Conservation (phyloP, 1,140 invertebrate species). For the Sinella curviseta region DNA sequence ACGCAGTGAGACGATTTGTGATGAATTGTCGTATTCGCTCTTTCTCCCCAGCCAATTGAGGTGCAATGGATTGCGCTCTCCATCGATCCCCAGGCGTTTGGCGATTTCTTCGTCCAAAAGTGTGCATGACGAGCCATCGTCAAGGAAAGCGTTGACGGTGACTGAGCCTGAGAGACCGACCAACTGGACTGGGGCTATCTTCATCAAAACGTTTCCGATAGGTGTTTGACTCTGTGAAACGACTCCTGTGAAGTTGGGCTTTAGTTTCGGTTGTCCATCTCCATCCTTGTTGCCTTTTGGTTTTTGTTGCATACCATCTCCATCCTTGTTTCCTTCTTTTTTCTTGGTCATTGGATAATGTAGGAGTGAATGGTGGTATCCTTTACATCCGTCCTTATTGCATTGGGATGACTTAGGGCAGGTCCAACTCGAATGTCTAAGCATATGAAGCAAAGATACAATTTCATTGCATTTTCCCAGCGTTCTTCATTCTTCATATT, state of each 20-base stretch:
- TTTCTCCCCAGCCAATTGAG: background rate
- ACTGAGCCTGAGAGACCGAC: slow-evolving; percentile 13
- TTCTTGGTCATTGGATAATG: background rate
- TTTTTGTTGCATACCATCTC: background rate
- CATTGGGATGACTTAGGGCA: background rate
- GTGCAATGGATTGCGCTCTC: background rate
- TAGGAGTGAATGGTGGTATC: background rate
- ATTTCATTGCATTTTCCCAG: background rate
- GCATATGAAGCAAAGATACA: slow-evolving; percentile 9
- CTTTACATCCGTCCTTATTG: background rate
- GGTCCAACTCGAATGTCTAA: background rate
- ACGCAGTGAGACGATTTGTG: background rate
- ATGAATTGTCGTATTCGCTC: background rate
- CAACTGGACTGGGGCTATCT: slow-evolving; percentile 21
- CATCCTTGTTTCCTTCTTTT: background rate
- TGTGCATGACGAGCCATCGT: background rate
- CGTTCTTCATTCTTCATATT: background rate
- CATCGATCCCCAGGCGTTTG: background rate
- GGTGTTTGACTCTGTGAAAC: no score
- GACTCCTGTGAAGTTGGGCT: no score
- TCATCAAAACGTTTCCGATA: no score
- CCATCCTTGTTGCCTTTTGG: background rate
- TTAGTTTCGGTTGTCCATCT: no score
- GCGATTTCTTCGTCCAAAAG: background rate
- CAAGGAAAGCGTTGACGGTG: slow-evolving; percentile 7